Percentiles rank a stretch among this genome's conserved stretches.
Evolutionary conservation across 1,140 invertebrate genomes (phyloP).

Genomic region (Rhizoglyphus robini): DNA sequence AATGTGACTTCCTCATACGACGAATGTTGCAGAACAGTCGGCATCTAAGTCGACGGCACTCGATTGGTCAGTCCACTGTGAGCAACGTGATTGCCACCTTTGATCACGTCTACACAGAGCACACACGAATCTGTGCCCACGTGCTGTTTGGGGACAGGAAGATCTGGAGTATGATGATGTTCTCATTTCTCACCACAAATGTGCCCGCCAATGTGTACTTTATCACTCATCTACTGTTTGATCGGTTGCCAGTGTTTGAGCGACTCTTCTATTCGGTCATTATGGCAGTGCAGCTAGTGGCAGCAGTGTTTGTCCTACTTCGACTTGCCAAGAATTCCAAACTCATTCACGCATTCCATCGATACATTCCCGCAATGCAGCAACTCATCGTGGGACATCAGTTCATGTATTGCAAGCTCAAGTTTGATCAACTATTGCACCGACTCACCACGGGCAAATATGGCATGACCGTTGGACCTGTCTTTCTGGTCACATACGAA

Average conservation of each 20-base stretch:
- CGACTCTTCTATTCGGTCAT: neutral
- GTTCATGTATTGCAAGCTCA: neutral
- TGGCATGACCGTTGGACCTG: neutral
- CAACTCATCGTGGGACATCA: neutral
- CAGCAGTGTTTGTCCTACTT: neutral
- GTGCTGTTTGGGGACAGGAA: neutral
- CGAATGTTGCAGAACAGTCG: no score
- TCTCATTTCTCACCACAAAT: neutral
- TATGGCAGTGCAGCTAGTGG: neutral
- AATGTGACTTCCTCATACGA: no score
- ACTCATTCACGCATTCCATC: neutral
- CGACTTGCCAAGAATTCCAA: neutral
- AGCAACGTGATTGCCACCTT: no score
- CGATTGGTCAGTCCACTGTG: no score
- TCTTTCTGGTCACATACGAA: neutral
- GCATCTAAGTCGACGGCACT: no score
- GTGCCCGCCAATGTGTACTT: neutral
- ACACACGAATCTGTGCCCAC: neutral
- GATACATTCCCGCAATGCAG: neutral
- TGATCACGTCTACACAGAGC: no score
- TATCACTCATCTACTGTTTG: neutral
- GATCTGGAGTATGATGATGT: neutral
- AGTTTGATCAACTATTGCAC: neutral
- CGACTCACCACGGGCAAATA: neutral
- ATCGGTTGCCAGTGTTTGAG: neutral